These are phyloP conservation scores for Grammomys dolichurus DNA, from an alignment of 2,113 vertebrate genomes.

Conservation along the genomic window DNA sequence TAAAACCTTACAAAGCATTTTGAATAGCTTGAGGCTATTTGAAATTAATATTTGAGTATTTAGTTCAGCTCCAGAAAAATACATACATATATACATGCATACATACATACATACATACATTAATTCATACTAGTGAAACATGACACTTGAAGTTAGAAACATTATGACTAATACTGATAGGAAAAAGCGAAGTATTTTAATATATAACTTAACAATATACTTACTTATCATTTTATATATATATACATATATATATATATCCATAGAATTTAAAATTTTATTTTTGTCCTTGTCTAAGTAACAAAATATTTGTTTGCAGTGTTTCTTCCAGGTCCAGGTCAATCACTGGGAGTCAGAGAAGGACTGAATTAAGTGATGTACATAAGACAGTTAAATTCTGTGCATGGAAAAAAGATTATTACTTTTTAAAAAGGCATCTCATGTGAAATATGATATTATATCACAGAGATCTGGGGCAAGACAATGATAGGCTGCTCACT, in stretches of 20 bases:
- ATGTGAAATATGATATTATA: not conserved
- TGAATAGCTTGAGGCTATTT: not conserved
- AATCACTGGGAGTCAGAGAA: not conserved
- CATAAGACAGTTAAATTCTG: not conserved
- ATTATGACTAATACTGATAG: not conserved
- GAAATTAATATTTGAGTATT: constrained; percentile 33
- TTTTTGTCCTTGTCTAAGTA: not conserved
- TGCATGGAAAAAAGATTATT: not conserved
- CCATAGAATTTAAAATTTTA: not conserved
- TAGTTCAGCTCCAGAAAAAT: not conserved
- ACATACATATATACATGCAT: not conserved
- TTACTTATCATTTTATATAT: not conserved
- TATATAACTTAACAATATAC: not conserved
- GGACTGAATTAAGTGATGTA: not conserved
- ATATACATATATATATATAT: not conserved
- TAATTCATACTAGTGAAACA: not conserved
- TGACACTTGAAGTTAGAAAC: constrained; percentile 26
- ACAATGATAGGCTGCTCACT: not conserved
- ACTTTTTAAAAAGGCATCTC: not conserved
- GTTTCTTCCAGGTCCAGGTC: not conserved
- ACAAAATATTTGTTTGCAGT: not conserved
- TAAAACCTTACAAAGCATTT: not conserved
- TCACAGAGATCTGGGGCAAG: not conserved
- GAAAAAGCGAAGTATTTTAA: not conserved
- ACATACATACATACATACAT: not conserved